Percentiles rank a stretch among this genome's conserved stretches.
These are phyloP conservation scores for Cygnus olor DNA, from an alignment of 2,797 vertebrate genomes.

Conservation along the genomic window DNA sequence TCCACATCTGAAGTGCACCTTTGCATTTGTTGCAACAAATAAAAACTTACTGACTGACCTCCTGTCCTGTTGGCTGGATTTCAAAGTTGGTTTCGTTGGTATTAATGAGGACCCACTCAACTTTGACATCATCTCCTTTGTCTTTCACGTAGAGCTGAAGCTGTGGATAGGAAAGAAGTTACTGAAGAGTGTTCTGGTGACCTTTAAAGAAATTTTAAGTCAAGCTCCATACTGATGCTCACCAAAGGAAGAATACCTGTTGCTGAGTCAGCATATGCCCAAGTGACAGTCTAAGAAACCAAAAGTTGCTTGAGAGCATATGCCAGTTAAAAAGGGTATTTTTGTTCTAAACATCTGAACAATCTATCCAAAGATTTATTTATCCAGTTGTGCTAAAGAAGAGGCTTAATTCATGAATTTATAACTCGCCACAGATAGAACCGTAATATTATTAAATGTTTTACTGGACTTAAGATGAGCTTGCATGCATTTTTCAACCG, in stretches of 20 bases:
- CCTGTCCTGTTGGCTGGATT: conserved; percentile 77
- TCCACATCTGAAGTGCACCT: background rate
- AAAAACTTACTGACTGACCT: conserved; percentile 80
- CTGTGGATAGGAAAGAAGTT: conserved; percentile 71
- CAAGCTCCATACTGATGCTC: background rate
- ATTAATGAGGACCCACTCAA: conserved; percentile 85
- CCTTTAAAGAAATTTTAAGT: background rate
- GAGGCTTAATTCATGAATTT: background rate
- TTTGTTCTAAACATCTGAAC: background rate
- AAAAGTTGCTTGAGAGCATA: background rate
- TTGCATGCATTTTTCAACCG: background rate
- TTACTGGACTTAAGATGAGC: background rate
- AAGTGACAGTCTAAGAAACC: background rate
- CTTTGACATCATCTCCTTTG: conserved; percentile 80
- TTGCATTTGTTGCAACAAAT: background rate
- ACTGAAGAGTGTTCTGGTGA: background rate
- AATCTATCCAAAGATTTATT: background rate
- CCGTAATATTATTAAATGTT: background rate
- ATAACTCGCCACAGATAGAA: background rate
- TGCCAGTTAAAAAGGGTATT: background rate
- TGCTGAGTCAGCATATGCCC: background rate
- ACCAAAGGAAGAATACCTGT: background rate
- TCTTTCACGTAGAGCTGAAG: conserved; percentile 87
- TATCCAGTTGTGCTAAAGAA: background rate
- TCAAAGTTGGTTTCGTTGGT: conserved; percentile 78